Base-by-base conservation (phyloP, 2,113 vertebrate species). In the Vimba vimba region DNA sequence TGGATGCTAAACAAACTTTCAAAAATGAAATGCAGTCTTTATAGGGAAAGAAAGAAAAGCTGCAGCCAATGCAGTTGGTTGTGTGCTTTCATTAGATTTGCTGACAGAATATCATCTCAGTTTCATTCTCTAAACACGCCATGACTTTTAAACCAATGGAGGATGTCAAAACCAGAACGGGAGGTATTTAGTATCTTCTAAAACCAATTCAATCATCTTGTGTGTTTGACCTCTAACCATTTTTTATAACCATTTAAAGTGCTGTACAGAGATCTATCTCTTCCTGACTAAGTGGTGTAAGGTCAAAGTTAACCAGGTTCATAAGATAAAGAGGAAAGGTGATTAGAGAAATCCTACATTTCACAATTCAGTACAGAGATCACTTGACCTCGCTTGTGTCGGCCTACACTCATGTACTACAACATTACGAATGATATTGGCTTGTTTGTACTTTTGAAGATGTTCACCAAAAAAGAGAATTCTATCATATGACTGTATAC, bases 311-410 rank as follows among this genome's bases (percentile, higher is more conserved):
- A 80, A 47, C 59, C n/a, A 47, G 59, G 8, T 27, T 47, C 15
- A 66, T 19, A 21, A 30, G 79, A 81, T 64, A 47, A 50, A 75
- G 73, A 75, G 73, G 43, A 64, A 64, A 80, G 79, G 59, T 64
- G 39, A 80, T 80, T 47, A 80, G 23, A 64, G n/a, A 13, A 64
- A 64, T 64, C 55, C 55, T 59, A 19, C 39, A 81, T 81, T 81
- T 64, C 79, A 66, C 59, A 81, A 81, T 30, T 9, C 36, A n/a
- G 36, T 64, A 47, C 45, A 25, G 33, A 69, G 74, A 82, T 75
- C 69, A 47, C 84, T 39, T 2, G 47, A 33, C 27, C 27, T 36
- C 55, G 0, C 23, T 74, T 17, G 11, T 5, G 13, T 11, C 6
- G n/a, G 5, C 11, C 6, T 47, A 27, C n/a, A 19, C 7, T 10